Percentiles rank a stretch among this genome's conserved stretches.
Evolutionary conservation across 2,888 invertebrate genomes (phyloP).

Genomic region (Branchipolynoe longqiensis): DNA sequence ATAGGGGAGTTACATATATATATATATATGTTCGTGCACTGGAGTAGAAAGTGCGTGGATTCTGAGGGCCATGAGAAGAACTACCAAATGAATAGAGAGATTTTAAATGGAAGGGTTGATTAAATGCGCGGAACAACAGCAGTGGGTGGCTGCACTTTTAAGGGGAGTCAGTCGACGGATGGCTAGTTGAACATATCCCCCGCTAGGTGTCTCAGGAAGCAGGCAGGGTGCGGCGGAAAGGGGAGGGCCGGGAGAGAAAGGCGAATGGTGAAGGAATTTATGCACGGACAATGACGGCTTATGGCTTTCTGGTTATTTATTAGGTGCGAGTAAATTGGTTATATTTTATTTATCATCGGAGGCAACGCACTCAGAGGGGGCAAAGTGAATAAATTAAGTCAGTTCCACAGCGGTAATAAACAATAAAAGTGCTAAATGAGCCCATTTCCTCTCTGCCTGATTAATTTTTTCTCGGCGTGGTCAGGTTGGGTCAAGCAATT

Average conservation of each 20-base stretch:
- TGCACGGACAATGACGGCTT: constrained; percentile 14
- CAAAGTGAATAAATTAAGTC: constrained; percentile 34
- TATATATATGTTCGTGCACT: too few species aligned
- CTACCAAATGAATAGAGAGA: too few species aligned
- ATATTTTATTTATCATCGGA: constrained; percentile 44
- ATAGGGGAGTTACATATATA: too few species aligned
- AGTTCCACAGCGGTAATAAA: constrained; percentile 24
- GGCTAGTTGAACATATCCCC: too few species aligned
- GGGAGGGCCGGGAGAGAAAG: background rate
- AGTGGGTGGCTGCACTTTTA: too few species aligned
- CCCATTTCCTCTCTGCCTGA: constrained; percentile 13
- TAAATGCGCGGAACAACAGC: too few species aligned
- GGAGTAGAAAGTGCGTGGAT: too few species aligned
- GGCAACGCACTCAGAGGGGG: background rate
- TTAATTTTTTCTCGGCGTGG: background rate
- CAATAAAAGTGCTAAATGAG: constrained; percentile 5
- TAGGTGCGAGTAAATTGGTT: constrained; percentile 41
- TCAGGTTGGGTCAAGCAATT: background rate
- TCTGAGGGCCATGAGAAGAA: too few species aligned
- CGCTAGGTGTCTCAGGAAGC: constrained; percentile 25
- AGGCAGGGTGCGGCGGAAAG: background rate
- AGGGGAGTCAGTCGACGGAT: too few species aligned
- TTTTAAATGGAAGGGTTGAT: too few species aligned
- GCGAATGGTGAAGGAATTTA: constrained; percentile 38
- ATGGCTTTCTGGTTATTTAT: constrained; percentile 26